phyloP scores from a whole-genome alignment of 1,140 invertebrate species.

The Brachionus plicatilis region DNA sequence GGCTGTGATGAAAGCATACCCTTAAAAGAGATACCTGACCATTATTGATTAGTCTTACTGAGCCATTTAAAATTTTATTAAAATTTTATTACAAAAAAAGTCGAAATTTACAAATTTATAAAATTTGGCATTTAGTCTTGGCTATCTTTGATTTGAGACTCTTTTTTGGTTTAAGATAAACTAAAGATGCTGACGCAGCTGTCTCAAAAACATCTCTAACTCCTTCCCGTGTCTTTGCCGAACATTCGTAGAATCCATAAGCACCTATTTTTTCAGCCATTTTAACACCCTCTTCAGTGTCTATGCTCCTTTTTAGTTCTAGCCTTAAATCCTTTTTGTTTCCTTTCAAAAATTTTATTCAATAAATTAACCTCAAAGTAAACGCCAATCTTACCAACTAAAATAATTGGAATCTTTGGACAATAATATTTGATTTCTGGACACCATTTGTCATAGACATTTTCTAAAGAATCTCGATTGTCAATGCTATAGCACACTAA shows the following conservation, averaged over 20 bases:
- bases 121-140: neutral
- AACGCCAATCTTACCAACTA: constrained; percentile 48
- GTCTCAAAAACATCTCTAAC: constrained; percentile 30
- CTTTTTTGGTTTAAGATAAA: neutral
- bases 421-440: constrained; percentile 44
- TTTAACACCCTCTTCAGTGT: constrained; percentile 5
- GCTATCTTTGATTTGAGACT: neutral
- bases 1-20: neutral
- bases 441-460: constrained; percentile 46
- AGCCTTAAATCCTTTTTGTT: neutral
- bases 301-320: neutral
- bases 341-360: neutral
- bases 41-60: constrained; percentile 19
- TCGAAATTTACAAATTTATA: neutral
- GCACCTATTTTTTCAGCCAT: neutral
- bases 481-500: constrained; percentile 48
- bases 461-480: constrained; percentile 44
- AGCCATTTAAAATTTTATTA: neutral
- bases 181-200: neutral
- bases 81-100: neutral
- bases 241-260: constrained; percentile 24
- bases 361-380: too few species aligned
- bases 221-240: neutral
- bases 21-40: neutral
- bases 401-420: constrained; percentile 44